phyloP scores from a whole-genome alignment of 2,797 vertebrate species.

The Myioborus melanocephalus region DNA sequence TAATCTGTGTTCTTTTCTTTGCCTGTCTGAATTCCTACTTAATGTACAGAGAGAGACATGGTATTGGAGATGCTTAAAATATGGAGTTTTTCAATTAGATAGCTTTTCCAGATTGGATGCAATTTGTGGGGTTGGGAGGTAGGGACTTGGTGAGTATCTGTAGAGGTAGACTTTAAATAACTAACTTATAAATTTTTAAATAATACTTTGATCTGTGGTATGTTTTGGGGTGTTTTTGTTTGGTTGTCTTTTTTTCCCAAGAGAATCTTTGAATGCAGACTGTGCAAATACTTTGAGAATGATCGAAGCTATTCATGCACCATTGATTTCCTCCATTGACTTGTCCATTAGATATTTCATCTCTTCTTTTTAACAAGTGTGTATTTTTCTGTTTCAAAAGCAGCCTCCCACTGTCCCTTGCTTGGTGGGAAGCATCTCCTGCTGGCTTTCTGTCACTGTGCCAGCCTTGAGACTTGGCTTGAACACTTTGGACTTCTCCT shows the following conservation, averaged over 20 bases:
- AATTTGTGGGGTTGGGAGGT: neutral
- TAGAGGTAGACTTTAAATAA: neutral
- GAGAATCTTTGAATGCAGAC: neutral
- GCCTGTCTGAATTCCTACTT: neutral
- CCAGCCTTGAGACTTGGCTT: neutral
- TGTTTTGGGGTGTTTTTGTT: neutral
- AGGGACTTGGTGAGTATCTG: neutral
- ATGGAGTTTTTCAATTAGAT: neutral
- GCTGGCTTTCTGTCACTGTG: conserved; percentile 14
- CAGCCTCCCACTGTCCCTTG: neutral
- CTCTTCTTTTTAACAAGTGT: neutral
- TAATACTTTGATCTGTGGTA: neutral
- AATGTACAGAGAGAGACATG: neutral
- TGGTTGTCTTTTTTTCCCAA: neutral
- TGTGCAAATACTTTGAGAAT: neutral
- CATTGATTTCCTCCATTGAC: conserved; percentile 30
- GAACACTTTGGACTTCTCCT: neutral
- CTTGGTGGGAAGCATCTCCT: neutral
- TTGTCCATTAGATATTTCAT: conserved; percentile 7
- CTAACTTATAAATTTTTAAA: rapidly evolving
- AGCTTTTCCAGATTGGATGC: neutral
- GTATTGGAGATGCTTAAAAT: neutral
- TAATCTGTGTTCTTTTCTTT: neutral
- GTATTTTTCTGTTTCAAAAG: conserved; percentile 31
- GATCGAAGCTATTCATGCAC: conserved; percentile 13